Conservation (phyloP, 2,797 vertebrate genomes). For the Silurus lanzhouensis region DNA sequence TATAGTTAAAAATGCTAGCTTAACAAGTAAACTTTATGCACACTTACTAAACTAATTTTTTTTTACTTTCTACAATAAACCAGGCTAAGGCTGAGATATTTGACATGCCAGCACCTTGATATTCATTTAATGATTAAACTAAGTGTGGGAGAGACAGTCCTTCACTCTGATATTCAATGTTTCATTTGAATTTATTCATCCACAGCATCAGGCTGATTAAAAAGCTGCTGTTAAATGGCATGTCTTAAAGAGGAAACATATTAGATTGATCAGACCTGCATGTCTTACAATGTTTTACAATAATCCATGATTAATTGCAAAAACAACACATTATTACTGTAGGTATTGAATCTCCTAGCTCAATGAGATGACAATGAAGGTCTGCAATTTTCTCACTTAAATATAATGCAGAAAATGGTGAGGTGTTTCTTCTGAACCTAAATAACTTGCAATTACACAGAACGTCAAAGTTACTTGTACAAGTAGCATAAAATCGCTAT, state of each 20-base stretch:
- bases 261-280: conserved; percentile 43
- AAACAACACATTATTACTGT: conserved; percentile 52
- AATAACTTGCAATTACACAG: conserved; percentile 25
- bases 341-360: conserved; percentile 51
- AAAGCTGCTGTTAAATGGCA: conserved; percentile 44
- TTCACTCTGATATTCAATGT: conserved; percentile 40
- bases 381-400: conserved; percentile 52
- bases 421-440: conserved; percentile 41
- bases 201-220: conserved; percentile 60
- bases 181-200: conserved; percentile 46
- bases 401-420: conserved; percentile 27
- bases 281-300: conserved; percentile 48
- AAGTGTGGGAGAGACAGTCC: conserved; percentile 43
- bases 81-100: not conserved
- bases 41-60: not conserved
- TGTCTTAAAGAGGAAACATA: conserved; percentile 50
- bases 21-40: not conserved
- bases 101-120: conserved; percentile 12
- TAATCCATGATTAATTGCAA: conserved; percentile 48
- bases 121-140: conserved; percentile 45
- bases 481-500: not conserved
- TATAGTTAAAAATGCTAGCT: not conserved
- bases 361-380: conserved; percentile 54
- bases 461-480: not conserved
- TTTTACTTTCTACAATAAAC: not conserved